Conservation (phyloP, 2,113 vertebrate species). For the Paraplagusia blochii region DNA sequence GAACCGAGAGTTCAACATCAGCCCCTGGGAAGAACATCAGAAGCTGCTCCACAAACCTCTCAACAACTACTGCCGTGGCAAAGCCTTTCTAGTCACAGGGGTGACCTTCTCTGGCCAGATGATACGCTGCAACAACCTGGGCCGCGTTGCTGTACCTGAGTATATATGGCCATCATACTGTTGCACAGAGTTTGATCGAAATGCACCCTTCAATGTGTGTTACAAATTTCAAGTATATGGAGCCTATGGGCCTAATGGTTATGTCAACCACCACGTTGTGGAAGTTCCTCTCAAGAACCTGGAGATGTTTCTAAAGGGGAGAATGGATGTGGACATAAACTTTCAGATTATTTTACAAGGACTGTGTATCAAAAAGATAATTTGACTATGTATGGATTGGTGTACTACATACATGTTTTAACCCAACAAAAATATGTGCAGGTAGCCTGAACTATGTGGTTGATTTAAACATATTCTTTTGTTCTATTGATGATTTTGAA, state of each 20-base stretch:
- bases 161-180: constrained; percentile 73
- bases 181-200: constrained; percentile 68
- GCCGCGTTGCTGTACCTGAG: constrained; percentile 65
- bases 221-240: constrained; percentile 73
- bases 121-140: constrained; percentile 66
- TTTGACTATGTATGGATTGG: not conserved
- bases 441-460: no score
- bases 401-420: not conserved
- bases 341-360: constrained; percentile 75
- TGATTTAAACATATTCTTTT: no score
- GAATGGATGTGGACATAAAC: constrained; percentile 72
- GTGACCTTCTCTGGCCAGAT: constrained; percentile 68
- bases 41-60: constrained; percentile 68
- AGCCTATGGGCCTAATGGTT: constrained; percentile 68
- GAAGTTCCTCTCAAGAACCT: constrained; percentile 69
- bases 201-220: constrained; percentile 66
- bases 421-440: not conserved
- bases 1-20: constrained; percentile 69
- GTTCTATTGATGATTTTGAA: no score
- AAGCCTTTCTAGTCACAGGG: constrained; percentile 64
- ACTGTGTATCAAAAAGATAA: constrained; percentile 64
- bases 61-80: constrained; percentile 72
- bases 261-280: constrained; percentile 65
- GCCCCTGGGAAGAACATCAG: constrained; percentile 74
- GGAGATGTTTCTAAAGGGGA: constrained; percentile 70